Conservation (phyloP, 2,113 vertebrate species). For the Cephalopholis sonnerati region DNA sequence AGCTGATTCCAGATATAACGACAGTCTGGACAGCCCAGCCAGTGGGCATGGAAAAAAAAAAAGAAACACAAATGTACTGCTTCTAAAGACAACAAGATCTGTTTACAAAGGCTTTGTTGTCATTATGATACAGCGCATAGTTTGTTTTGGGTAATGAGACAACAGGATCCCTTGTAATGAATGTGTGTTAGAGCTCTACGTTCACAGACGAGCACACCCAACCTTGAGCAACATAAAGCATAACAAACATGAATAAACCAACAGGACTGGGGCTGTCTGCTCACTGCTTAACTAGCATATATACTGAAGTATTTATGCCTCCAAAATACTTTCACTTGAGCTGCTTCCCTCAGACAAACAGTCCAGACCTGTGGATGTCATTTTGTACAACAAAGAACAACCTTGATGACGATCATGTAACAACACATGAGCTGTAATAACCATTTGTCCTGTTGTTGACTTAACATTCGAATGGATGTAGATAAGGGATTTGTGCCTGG, state of each 20-base stretch:
- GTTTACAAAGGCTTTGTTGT: slow-evolving; percentile 18
- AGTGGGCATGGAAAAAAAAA: not conserved
- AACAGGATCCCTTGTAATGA: slow-evolving; percentile 18
- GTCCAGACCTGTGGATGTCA: not conserved
- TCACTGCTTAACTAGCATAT: slow-evolving; percentile 30
- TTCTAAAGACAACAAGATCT: not conserved
- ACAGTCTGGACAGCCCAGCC: not conserved
- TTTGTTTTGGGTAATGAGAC: slow-evolving; percentile 44
- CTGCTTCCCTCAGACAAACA: not conserved
- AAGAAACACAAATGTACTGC: not conserved
- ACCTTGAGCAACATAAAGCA: slow-evolving; percentile 31
- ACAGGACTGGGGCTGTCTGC: slow-evolving; percentile 34
- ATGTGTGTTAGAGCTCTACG: slow-evolving; percentile 18
- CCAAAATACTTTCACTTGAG: slow-evolving; percentile 38
- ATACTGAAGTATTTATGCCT: slow-evolving; percentile 64
- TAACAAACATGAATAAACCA: slow-evolving; percentile 74
- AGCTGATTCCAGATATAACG: slow-evolving; percentile 18
- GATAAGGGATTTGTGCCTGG: slow-evolving; percentile 9
- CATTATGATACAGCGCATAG: not conserved
- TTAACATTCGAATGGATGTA: slow-evolving; percentile 27
- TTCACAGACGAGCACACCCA: slow-evolving; percentile 27
- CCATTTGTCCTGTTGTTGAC: slow-evolving; percentile 11
- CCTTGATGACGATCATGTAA: not conserved
- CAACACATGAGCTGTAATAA: slow-evolving; percentile 18
- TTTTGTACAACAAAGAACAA: not conserved